These are phyloP conservation scores for Callyntrura sp. DNA, from an alignment of 2,888 invertebrate species.

Conservation along the genomic window DNA sequence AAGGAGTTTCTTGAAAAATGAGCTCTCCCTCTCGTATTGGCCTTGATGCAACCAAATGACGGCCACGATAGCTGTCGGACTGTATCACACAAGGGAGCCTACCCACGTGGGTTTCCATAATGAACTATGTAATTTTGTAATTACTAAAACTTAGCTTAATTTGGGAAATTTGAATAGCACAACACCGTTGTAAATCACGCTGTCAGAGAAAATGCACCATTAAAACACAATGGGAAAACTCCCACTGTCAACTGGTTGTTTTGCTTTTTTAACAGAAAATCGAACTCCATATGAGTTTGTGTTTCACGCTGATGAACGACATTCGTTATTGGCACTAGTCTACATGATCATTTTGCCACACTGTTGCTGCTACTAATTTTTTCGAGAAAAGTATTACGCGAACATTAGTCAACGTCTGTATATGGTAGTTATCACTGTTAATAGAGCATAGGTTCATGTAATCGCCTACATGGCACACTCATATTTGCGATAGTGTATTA, in stretches of 20 bases:
- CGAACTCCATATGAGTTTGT: no score
- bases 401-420: background rate
- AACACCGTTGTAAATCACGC: conserved; percentile 2
- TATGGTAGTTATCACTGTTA: background rate
- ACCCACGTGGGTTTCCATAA: conserved; percentile 49
- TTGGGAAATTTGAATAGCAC: background rate
- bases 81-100: conserved; percentile 76
- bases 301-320: background rate
- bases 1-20: conserved; percentile 81
- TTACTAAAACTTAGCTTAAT: background rate
- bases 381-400: background rate
- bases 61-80: conserved; percentile 68
- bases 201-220: background rate
- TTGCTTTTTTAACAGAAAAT: background rate
- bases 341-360: background rate
- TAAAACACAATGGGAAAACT: background rate
- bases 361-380: background rate
- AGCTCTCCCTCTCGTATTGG: conserved; percentile 81
- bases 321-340: background rate
- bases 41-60: conserved; percentile 81
- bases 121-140: background rate
- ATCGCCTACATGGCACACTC: background rate
- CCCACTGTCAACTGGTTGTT: background rate
- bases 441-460: background rate
- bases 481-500: background rate